A percentile compares a stretch with the other conserved stretches of the same genome.
Conservation (phyloP, 2,113 vertebrate genomes). For the Pyxicephalus adspersus region DNA sequence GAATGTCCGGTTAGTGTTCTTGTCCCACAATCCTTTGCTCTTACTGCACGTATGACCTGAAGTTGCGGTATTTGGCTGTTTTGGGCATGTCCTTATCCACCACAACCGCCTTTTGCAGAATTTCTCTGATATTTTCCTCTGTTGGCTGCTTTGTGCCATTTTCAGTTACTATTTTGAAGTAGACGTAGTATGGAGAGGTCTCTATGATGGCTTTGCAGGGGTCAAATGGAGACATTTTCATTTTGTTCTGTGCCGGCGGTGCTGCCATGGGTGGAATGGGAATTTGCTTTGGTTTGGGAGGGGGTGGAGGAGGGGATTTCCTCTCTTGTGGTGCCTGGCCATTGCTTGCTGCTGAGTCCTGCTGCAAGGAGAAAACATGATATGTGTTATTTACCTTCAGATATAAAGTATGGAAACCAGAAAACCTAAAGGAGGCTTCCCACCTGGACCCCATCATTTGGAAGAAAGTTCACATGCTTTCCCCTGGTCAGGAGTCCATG, state of each 20-base stretch:
- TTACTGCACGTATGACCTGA: not conserved
- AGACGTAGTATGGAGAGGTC: slow-evolving; percentile 21
- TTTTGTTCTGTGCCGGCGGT: no score
- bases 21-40: not conserved
- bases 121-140: not conserved
- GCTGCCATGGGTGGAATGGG: no score
- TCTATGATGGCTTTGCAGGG: slow-evolving; percentile 4
- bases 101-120: not conserved
- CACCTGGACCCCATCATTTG: no score
- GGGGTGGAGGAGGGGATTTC: not conserved
- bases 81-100: not conserved
- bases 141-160: not conserved
- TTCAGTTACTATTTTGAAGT: not conserved
- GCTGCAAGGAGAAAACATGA: not conserved
- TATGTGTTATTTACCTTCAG: not conserved
- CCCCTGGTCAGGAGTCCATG: no score
- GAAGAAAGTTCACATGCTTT: no score
- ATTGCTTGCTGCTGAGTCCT: not conserved
- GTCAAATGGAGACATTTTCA: not conserved
- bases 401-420: no score
- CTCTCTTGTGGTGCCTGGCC: not conserved
- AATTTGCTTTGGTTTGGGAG: not conserved
- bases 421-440: no score
- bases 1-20: no score
- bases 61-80: slow-evolving; percentile 9